Base-by-base conservation (phyloP, 2,888 invertebrate species). In the Euphydryas editha region DNA sequence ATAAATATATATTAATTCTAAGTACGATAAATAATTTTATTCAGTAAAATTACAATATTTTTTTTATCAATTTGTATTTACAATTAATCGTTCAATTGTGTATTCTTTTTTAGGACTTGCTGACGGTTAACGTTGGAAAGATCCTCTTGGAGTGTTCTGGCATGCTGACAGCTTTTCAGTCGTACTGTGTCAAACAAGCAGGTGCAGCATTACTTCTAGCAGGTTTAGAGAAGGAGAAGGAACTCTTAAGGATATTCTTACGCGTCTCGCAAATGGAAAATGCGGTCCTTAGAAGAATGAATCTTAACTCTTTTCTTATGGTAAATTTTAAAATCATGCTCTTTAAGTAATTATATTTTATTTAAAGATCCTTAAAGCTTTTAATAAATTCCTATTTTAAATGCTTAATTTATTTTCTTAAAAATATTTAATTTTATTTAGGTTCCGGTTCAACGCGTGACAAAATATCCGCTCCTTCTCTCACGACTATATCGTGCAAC, bases 221-320 rank as follows among this genome's bases (percentile, higher is more conserved):
- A 71, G 97, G 97, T 83, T 93, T 98, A 67, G 98, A 98, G 91
- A 98, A 98, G 88, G 98, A 99, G 83, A 98, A 98, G 86, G 98
- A 99, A 85, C 94, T 99, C 65, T 92, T 99, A 75, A 94, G 98
- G 85, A 98, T 99, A 88, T 99, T 99, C 89, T 94, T 99, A 67
- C 95, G 97, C 84, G 99, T 98, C 67, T 98, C 98, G 44, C 99
- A 99, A 93, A 98, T 98, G 97, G 99, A 99, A 87, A 99, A 99
- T 86, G 95, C 97, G 20, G 96, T 98, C 71, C 92, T 99, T 75
- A 94, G 99, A 76, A 94, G 98, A 77, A 99, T 99, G 98, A 98
- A 98, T 86, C 94, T 99, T 57, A 98, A 98, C 90, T 98, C 99
- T n/a, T 99, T 99, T 90, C 95, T 99, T 64, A 99, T 99, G 98